These are phyloP conservation scores for Sinocyclocheilus anshuiensis DNA, from an alignment of 2,113 vertebrate species.

Conservation along the genomic window DNA sequence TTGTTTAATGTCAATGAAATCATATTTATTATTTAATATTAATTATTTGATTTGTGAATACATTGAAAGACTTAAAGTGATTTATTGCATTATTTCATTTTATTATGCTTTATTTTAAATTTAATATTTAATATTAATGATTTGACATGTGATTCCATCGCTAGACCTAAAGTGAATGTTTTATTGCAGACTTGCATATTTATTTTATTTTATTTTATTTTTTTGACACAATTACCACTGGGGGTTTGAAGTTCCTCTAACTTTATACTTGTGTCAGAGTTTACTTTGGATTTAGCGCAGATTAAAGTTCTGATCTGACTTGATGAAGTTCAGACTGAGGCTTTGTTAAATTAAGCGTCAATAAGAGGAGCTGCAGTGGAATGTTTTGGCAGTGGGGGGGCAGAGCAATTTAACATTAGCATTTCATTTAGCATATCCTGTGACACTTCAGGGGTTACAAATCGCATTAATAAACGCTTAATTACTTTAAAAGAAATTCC, in stretches of 20 bases:
- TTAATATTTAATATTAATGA: not conserved
- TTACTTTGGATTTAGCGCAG: constrained; percentile 11
- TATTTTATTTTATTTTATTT: no score
- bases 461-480: constrained; percentile 78
- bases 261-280: not conserved
- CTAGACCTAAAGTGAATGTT: not conserved
- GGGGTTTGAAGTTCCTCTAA: not conserved
- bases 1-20: not conserved
- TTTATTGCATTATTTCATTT: not conserved
- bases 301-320: constrained; percentile 49
- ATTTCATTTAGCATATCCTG: constrained; percentile 71
- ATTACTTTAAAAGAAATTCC: constrained; percentile 79
- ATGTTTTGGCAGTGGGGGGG: constrained; percentile 57
- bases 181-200: not conserved
- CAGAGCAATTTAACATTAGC: constrained; percentile 68
- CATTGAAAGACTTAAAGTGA: not conserved
- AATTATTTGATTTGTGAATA: not conserved
- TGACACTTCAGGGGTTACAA: constrained; percentile 79
- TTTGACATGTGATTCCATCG: not conserved
- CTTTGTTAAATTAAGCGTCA: constrained; percentile 61
- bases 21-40: not conserved
- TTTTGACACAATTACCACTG: not conserved
- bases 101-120: not conserved
- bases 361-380: constrained; percentile 58
- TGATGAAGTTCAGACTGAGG: constrained; percentile 40